Percentiles rank a stretch among this genome's conserved stretches.
phyloP scores from a whole-genome alignment of 2,888 invertebrate species.

The Tolmerus cingulatus region DNA sequence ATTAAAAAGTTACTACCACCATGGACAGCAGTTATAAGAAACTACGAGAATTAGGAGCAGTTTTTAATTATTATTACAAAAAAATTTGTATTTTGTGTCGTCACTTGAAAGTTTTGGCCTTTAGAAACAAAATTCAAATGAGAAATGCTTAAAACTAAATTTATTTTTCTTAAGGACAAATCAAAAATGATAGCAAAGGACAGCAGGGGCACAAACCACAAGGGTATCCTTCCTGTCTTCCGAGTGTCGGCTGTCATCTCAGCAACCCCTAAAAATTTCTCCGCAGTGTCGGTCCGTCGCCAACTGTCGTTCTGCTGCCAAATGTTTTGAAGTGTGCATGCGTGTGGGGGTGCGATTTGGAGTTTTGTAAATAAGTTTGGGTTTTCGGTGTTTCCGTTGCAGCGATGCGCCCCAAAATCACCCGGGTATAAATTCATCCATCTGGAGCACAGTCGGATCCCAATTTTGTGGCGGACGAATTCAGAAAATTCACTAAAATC shows the following conservation, averaged over 20 bases:
- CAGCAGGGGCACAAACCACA: not conserved
- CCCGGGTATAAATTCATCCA: not conserved
- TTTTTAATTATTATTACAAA: no score
- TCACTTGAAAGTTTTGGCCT: no score
- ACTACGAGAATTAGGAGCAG: no score
- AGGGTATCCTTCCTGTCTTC: not conserved
- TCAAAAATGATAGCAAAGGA: no score
- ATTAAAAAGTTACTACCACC: no score
- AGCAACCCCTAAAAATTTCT: slow-evolving; percentile 2
- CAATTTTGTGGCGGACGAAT: not conserved
- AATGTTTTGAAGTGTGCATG: slow-evolving; percentile 40
- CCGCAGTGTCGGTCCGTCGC: not conserved
- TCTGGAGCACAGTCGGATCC: not conserved
- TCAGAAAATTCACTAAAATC: not conserved
- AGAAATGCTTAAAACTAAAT: no score
- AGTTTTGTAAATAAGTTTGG: slow-evolving; percentile 28
- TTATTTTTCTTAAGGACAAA: no score
- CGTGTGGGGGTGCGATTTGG: slow-evolving; percentile 17
- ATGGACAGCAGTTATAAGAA: no score
- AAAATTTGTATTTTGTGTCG: no score
- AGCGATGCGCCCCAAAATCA: not conserved
- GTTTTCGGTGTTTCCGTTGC: not conserved
- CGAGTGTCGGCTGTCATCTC: not conserved
- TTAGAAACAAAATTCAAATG: no score
- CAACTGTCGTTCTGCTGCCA: not conserved